Conservation (phyloP, 2,113 vertebrate genomes). For the Pluvianellus socialis region DNA sequence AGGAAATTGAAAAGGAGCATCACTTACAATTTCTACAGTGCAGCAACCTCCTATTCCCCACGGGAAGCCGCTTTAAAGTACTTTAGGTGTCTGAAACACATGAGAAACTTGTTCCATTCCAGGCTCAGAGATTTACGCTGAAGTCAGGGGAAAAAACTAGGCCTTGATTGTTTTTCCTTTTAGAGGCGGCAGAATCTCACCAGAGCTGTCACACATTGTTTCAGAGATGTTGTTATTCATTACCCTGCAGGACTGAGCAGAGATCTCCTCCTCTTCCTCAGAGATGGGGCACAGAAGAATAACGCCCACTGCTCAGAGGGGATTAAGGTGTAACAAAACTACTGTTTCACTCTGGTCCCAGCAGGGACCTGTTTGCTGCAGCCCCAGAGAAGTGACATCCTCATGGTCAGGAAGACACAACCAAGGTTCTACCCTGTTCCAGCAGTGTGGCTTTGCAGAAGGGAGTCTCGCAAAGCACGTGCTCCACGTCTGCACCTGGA, state of each 20-base stretch:
- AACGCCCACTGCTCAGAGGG: background rate
- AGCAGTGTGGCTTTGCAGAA: background rate
- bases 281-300: background rate
- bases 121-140: background rate
- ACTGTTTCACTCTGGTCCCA: no score
- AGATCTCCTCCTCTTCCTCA: background rate
- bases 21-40: background rate
- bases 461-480: background rate
- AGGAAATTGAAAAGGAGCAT: background rate
- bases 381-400: background rate
- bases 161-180: background rate
- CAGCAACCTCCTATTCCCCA: background rate
- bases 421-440: background rate
- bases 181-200: background rate
- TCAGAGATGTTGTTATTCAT: background rate
- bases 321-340: background rate
- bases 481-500: rapidly evolving
- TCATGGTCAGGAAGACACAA: background rate
- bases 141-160: background rate
- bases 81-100: background rate
- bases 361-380: background rate
- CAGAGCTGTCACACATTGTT: background rate
- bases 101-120: background rate
- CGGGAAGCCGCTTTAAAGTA: background rate
- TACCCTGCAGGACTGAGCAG: background rate